These are phyloP conservation scores for Acrobasis repandana DNA, from an alignment of 2,888 invertebrate genomes.

Conservation along the genomic window DNA sequence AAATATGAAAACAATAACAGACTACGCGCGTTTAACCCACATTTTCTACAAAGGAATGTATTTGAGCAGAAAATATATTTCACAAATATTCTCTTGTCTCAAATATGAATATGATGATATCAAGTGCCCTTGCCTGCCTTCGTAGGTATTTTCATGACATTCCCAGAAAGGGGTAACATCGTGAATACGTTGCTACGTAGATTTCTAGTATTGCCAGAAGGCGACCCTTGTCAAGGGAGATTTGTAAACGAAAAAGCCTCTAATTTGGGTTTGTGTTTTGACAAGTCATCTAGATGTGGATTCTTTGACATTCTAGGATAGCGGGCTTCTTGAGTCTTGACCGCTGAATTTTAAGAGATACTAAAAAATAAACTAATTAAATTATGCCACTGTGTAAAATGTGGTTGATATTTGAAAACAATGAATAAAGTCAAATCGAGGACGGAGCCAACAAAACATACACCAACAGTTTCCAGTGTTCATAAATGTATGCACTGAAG, in stretches of 20 bases:
- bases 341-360: conserved; percentile 26
- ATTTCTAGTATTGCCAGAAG: conserved; percentile 53
- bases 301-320: conserved; percentile 41
- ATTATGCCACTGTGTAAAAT: too few relatives aligned
- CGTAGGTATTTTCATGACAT: conserved; percentile 46
- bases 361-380: too few relatives aligned
- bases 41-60: conserved; percentile 15
- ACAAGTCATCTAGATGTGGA: conserved; percentile 59
- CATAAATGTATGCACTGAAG: too few relatives aligned
- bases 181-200: conserved; percentile 39
- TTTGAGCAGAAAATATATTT: conserved; percentile 16
- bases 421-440: too few relatives aligned
- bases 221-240: conserved; percentile 73
- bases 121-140: conserved; percentile 14
- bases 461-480: too few relatives aligned
- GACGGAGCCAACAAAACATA: too few relatives aligned
- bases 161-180: conserved; percentile 40
- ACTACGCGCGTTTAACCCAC: conserved; percentile 6
- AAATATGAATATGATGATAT: conserved; percentile 23
- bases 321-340: conserved; percentile 37
- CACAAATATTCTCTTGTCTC: conserved; percentile 17
- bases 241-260: conserved; percentile 70
- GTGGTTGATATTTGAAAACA: too few relatives aligned
- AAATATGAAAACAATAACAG: conserved; percentile 11
- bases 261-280: conserved; percentile 70